Percentiles rank a stretch among this genome's conserved stretches.
Evolutionary conservation across 2,113 vertebrate species (phyloP).

Genomic region (Plectropomus leopardus): DNA sequence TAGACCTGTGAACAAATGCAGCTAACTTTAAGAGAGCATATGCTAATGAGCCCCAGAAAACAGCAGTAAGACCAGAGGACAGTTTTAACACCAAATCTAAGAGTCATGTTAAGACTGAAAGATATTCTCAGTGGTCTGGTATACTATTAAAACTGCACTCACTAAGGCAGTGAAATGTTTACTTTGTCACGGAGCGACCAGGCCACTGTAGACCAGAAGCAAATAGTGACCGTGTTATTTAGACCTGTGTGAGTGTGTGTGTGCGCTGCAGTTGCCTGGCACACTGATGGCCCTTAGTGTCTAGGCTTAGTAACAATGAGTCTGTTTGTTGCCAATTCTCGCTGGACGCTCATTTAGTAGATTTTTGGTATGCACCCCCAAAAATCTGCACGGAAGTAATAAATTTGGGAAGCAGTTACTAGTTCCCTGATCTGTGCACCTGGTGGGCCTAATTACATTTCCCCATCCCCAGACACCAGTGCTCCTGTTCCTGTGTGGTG

Average conservation of each 20-base stretch:
- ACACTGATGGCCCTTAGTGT: conserved; percentile 61
- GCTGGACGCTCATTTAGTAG: conserved; percentile 87
- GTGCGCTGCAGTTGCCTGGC: conserved; percentile 25
- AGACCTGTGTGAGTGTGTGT: conserved; percentile 12
- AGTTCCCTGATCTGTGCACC: conserved; percentile 92
- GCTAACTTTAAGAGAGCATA: conserved; percentile 11
- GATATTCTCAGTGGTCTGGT: conserved; percentile 22
- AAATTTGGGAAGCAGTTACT: conserved; percentile 95
- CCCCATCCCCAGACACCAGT: conserved; percentile 83
- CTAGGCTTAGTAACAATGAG: conserved; percentile 64
- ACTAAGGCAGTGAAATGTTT: conserved; percentile 49
- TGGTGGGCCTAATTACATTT: conserved; percentile 95
- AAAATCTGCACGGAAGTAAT: conserved; percentile 94
- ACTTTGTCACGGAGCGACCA: conserved; percentile 55
- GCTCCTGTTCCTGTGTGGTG: conserved; percentile 75
- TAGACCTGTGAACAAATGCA: conserved; percentile 21
- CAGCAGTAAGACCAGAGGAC: neutral
- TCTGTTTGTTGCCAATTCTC: conserved; percentile 81
- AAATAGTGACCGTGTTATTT: conserved; percentile 43
- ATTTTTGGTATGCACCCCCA: conserved; percentile 86
- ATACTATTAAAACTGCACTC: conserved; percentile 39
- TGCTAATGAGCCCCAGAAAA: conserved; percentile 39
- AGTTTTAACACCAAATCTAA: conserved; percentile 10
- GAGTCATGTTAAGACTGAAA: conserved; percentile 44
- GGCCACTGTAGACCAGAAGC: conserved; percentile 33